These are phyloP conservation scores for Hydroisotoma schaefferi DNA, from an alignment of 2,888 invertebrate genomes.

Conservation along the genomic window DNA sequence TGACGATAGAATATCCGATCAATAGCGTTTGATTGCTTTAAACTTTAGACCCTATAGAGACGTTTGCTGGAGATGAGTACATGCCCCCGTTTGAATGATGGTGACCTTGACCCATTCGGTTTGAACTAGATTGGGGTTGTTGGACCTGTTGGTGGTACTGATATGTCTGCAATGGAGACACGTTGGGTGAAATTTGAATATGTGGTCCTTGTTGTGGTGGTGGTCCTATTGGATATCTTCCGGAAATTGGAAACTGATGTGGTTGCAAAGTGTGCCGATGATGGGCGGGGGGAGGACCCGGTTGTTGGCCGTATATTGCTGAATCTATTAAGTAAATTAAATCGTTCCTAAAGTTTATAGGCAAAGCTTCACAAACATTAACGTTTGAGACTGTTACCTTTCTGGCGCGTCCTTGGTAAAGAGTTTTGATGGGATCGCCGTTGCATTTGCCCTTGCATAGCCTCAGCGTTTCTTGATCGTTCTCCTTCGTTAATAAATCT, in stretches of 20 bases:
- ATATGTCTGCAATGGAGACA: conserved; percentile 13
- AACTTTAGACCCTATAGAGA: conserved; percentile 12
- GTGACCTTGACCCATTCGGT: neutral
- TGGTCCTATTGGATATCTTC: conserved; percentile 9
- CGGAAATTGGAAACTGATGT: conserved; percentile 8
- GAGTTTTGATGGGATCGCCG: conserved; percentile 44
- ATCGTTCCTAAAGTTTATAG: no score
- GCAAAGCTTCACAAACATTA: neutral
- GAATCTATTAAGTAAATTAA: neutral
- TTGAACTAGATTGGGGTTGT: conserved; percentile 3
- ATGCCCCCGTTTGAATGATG: conserved; percentile 3
- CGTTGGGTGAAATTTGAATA: neutral
- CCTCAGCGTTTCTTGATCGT: neutral
- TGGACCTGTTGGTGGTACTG: conserved; percentile 15
- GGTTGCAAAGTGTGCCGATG: conserved; percentile 9
- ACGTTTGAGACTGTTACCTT: conserved; percentile 25
- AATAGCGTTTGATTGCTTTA: no score
- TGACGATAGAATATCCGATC: no score
- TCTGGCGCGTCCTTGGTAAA: conserved; percentile 44
- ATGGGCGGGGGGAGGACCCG: neutral
- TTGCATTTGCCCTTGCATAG: conserved; percentile 15
- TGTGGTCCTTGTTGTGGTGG: conserved; percentile 4
- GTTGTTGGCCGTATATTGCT: conserved; percentile 6
- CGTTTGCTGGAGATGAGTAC: conserved; percentile 4
- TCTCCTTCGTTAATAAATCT: neutral